A percentile compares a stretch with the other conserved stretches of the same genome.
Conservation (phyloP, 2,113 vertebrate genomes). For the Callochromis pleurospilus region DNA sequence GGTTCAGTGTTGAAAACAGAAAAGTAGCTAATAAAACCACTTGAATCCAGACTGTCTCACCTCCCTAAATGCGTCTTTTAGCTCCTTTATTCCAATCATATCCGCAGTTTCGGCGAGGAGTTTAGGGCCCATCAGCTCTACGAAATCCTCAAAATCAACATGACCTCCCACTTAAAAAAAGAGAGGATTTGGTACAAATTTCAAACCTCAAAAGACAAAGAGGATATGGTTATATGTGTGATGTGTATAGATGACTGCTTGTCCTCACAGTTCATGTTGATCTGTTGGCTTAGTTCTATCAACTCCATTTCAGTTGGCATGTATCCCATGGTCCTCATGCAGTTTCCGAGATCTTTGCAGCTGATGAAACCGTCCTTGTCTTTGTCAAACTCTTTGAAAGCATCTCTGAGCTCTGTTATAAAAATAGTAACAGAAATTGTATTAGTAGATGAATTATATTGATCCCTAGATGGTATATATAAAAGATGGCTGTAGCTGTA, state of each 20-base stretch:
- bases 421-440: not conserved
- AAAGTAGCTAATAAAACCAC: not conserved
- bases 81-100: constrained; percentile 98
- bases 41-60: constrained; percentile 57
- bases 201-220: not conserved
- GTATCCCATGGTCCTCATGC: constrained; percentile 99
- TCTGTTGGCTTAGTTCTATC: constrained; percentile 95
- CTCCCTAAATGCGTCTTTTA: constrained; percentile 96
- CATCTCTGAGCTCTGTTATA: constrained; percentile 86
- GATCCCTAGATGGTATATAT: not conserved
- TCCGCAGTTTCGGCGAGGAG: constrained; percentile 95
- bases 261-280: constrained; percentile 97
- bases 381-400: constrained; percentile 97
- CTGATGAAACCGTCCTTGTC: constrained; percentile 97
- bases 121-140: constrained; percentile 96
- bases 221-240: not conserved
- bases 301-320: constrained; percentile 99
- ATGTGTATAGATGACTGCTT: not conserved
- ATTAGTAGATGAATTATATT: not conserved
- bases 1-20: not conserved
- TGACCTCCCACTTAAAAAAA: constrained; percentile 87
- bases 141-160: constrained; percentile 98
- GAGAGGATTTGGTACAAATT: not conserved
- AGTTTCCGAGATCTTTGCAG: constrained; percentile 96
- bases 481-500: not conserved